These are phyloP conservation scores for Xiphias gladius DNA, from an alignment of 2,113 vertebrate species.

Conservation along the genomic window DNA sequence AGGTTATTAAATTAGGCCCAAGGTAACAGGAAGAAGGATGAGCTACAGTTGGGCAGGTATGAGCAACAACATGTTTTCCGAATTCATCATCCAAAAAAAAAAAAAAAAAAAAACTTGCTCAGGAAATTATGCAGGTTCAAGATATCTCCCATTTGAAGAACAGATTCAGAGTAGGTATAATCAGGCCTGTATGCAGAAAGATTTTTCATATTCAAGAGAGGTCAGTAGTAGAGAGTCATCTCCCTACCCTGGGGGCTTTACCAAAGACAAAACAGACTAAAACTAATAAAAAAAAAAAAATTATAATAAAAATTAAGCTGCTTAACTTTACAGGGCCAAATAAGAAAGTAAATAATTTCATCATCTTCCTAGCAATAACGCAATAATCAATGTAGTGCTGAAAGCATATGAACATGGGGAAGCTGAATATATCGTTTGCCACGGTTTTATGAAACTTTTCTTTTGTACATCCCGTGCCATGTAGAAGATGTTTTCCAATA, in stretches of 20 bases:
- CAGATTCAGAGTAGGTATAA: conserved; percentile 53
- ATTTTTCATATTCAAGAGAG: conserved; percentile 58
- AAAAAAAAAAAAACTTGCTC: conserved; percentile 22
- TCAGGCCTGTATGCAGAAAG: conserved; percentile 34
- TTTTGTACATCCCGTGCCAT: neutral
- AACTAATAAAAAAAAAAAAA: no score
- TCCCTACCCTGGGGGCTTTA: conserved; percentile 44
- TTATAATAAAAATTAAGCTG: conserved; percentile 47
- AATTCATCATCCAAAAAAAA: conserved; percentile 71
- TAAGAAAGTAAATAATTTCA: conserved; percentile 36
- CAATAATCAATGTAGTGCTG: conserved; percentile 22
- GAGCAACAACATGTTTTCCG: conserved; percentile 66
- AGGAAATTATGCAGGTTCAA: conserved; percentile 55
- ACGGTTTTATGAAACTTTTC: neutral
- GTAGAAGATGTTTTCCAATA: neutral
- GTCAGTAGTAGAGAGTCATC: conserved; percentile 54
- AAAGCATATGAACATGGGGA: neutral
- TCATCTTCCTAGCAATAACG: conserved; percentile 26
- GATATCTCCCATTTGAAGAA: conserved; percentile 44
- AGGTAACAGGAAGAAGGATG: conserved; percentile 80
- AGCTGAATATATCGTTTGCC: neutral
- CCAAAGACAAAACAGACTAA: conserved; percentile 31
- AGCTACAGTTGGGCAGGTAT: conserved; percentile 76
- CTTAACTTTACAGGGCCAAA: conserved; percentile 54
- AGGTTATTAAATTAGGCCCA: conserved; percentile 81